These are phyloP conservation scores for Heliocidaris erythrogramma DNA, from an alignment of 35 echinoderm and acorn worm genomes.

Conservation along the genomic window DNA sequence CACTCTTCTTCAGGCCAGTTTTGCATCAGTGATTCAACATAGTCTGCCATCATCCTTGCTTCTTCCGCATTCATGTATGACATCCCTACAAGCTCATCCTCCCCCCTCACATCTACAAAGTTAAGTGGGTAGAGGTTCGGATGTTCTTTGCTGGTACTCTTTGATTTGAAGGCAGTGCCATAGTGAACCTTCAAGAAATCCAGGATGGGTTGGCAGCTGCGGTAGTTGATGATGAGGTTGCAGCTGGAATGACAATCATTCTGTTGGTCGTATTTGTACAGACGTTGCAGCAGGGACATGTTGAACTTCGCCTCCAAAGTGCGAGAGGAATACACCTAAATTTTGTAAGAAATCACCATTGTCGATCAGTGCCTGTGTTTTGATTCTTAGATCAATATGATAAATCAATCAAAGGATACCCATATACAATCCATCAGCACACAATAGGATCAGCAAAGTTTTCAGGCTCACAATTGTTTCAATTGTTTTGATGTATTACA, in stretches of 20 bases:
- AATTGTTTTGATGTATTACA: too few species aligned
- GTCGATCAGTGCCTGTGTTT: background rate
- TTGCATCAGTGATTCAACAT: slow-evolving; percentile 51
- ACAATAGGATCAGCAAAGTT: background rate
- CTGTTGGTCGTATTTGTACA: slow-evolving; percentile 42
- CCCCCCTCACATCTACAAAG: slow-evolving; percentile 73
- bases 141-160: slow-evolving; percentile 45
- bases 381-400: background rate
- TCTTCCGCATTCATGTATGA: slow-evolving; percentile 83
- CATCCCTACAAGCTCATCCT: slow-evolving; percentile 63
- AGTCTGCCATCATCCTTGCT: slow-evolving; percentile 66
- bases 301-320: slow-evolving; percentile 65
- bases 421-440: background rate
- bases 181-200: slow-evolving; percentile 76
- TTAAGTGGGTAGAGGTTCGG: slow-evolving; percentile 70
- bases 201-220: slow-evolving; percentile 69
- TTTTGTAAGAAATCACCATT: background rate
- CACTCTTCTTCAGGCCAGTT: slow-evolving; percentile 76
- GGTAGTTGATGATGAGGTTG: slow-evolving; percentile 76
- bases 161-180: slow-evolving; percentile 50
- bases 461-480: too few species aligned
- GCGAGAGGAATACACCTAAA: slow-evolving; percentile 67
- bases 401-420: background rate
- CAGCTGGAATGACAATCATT: slow-evolving; percentile 39
- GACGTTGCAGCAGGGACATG: slow-evolving; percentile 71